A percentile compares a stretch with the other conserved stretches of the same genome.
phyloP scores from a whole-genome alignment of 2,888 invertebrate genomes.

The Trichopoda pennipes region DNA sequence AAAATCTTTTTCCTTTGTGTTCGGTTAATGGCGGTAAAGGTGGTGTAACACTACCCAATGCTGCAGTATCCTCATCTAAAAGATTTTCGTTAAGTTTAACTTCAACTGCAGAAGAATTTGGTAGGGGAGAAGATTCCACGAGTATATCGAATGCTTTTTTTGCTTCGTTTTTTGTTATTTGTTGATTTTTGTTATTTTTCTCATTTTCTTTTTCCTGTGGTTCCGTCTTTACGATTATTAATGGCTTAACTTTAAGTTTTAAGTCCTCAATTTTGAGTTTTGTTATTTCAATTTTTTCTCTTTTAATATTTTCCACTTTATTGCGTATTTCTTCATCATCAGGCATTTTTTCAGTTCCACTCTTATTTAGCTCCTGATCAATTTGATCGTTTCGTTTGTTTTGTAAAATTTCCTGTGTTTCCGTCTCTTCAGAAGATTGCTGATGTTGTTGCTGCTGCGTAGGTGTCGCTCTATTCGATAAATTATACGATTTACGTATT shows the following conservation, averaged over 20 bases:
- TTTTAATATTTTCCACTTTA: slow-evolving; percentile 60
- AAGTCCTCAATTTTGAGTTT: slow-evolving; percentile 59
- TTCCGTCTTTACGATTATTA: slow-evolving; percentile 55
- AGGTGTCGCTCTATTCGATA: slow-evolving; percentile 46
- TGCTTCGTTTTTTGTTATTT: neutral
- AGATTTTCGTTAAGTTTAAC: neutral
- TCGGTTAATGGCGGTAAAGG: slow-evolving; percentile 67
- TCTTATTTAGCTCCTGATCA: neutral
- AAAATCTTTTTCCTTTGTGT: slow-evolving; percentile 18
- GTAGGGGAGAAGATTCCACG: slow-evolving; percentile 74
- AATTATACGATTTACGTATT: slow-evolving; percentile 65
- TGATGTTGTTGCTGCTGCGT: slow-evolving; percentile 45
- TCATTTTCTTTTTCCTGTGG: slow-evolving; percentile 39
- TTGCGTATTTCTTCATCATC: slow-evolving; percentile 59
- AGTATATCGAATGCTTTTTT: slow-evolving; percentile 73
- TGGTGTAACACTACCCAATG: slow-evolving; percentile 71
- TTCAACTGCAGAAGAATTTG: neutral
- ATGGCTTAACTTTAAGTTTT: slow-evolving; percentile 50
- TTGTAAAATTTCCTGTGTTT: slow-evolving; percentile 26
- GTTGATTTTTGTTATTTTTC: neutral
- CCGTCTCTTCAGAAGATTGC: slow-evolving; percentile 53
- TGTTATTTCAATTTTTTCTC: slow-evolving; percentile 57
- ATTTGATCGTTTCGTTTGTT: neutral
- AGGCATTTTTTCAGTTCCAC: slow-evolving; percentile 44
- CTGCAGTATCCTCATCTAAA: neutral